Conservation (phyloP, 2,888 invertebrate genomes). For the Drosophila aldrichi region DNA sequence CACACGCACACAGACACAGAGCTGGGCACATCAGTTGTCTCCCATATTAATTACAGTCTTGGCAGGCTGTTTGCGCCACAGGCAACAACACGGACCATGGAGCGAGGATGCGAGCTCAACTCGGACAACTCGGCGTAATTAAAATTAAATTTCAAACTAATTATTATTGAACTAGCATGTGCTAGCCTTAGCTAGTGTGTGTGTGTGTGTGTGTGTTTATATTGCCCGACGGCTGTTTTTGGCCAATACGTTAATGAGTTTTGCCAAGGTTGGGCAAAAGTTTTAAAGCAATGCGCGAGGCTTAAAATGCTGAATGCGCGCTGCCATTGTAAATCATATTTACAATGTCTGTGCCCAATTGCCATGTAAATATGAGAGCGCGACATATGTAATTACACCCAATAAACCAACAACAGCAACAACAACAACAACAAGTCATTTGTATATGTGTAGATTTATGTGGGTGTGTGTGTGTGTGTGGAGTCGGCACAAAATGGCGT, state of each 20-base stretch:
- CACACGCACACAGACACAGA: not conserved
- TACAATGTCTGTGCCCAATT: constrained; percentile 63
- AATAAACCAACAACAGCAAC: constrained; percentile 52
- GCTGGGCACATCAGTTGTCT: constrained; percentile 40
- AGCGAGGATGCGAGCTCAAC: constrained; percentile 32
- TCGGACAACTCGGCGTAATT: constrained; percentile 72
- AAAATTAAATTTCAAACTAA: constrained; percentile 82
- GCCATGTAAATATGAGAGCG: constrained; percentile 68
- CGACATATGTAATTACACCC: constrained; percentile 76
- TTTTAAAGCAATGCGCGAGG: constrained; percentile 23
- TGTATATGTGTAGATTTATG: constrained; percentile 45
- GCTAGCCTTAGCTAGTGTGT: constrained; percentile 1
- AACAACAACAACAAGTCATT: constrained; percentile 31
- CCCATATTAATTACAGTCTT: constrained; percentile 74
- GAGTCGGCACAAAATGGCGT: constrained; percentile 64
- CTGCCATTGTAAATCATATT: constrained; percentile 56
- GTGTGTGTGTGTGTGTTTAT: constrained; percentile 24
- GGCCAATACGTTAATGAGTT: constrained; percentile 50
- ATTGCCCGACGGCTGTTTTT: constrained; percentile 65
- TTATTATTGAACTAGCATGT: constrained; percentile 71
- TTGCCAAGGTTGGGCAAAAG: constrained; percentile 52
- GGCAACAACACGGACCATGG: constrained; percentile 46
- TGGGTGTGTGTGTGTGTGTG: constrained; percentile 39
- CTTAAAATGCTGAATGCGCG: constrained; percentile 30
- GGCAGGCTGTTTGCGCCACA: constrained; percentile 62